Conservation (phyloP, 2,113 vertebrate species). For the Talpa occidentalis region DNA sequence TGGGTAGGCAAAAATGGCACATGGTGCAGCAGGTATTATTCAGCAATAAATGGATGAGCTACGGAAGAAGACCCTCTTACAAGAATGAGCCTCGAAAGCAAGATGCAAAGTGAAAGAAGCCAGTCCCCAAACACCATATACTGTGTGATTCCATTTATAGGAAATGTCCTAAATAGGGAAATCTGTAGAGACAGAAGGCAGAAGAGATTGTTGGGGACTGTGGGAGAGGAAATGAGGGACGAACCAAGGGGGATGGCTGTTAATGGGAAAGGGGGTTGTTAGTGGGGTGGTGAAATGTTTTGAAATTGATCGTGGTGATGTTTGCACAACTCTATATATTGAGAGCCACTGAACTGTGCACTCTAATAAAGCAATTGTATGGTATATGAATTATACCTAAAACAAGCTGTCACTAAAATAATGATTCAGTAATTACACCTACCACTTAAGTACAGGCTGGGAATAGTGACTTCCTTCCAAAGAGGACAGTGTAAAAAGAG, state of each 20-base stretch:
- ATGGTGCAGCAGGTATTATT: neutral
- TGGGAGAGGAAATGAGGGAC: neutral
- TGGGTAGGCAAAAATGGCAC: neutral
- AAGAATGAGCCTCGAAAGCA: neutral
- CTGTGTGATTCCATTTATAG: neutral
- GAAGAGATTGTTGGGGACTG: neutral
- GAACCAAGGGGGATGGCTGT: neutral
- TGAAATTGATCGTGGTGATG: neutral
- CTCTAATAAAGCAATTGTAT: neutral
- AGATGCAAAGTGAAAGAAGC: neutral
- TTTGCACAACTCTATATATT: neutral
- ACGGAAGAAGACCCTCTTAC: accelerated
- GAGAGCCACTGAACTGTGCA: neutral
- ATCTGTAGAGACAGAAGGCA: neutral
- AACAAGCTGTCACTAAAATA: constrained; percentile 35
- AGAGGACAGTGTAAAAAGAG: neutral
- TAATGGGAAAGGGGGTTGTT: neutral
- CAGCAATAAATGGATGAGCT: neutral
- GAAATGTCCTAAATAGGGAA: neutral
- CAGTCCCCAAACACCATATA: neutral
- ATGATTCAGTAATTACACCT: neutral
- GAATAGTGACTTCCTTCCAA: constrained; percentile 9
- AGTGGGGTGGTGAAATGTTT: neutral
- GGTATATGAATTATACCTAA: neutral
- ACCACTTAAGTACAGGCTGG: neutral